phyloP scores from a whole-genome alignment of 2,113 vertebrate genomes.

The Clarias magur region DNA sequence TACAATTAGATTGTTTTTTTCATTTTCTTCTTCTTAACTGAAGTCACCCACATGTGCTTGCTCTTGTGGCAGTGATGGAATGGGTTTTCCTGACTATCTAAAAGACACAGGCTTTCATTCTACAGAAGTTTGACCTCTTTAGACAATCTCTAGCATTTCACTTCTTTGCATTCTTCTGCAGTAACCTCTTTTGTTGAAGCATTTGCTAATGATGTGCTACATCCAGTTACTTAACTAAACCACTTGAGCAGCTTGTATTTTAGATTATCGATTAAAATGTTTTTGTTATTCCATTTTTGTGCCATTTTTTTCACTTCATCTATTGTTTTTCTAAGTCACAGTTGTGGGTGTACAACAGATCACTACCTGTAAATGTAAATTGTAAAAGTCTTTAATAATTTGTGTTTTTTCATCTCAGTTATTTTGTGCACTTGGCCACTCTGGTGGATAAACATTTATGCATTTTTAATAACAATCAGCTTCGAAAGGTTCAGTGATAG shows the following conservation, averaged over 20 bases:
- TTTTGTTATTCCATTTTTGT: too few species aligned
- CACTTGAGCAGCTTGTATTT: not conserved
- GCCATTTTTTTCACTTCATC: too few species aligned
- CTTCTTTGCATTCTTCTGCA: not conserved
- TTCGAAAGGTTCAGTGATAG: not conserved
- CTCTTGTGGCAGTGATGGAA: too few species aligned
- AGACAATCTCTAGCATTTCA: not conserved
- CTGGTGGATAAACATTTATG: not conserved
- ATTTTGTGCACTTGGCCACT: not conserved
- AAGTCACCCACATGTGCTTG: not conserved
- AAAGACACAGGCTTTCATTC: too few species aligned
- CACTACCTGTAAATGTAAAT: not conserved
- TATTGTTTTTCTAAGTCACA: too few species aligned
- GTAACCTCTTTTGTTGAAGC: not conserved
- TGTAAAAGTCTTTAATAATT: not conserved
- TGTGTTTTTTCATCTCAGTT: not conserved
- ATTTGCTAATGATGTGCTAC: not conserved
- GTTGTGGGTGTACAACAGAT: too few species aligned
- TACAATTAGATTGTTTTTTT: not conserved
- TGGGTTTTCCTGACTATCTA: not conserved
- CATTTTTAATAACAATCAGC: not conserved
- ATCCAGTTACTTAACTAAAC: not conserved
- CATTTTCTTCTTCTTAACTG: not conserved
- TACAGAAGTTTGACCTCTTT: too few species aligned
- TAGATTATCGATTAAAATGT: too few species aligned